Evolutionary conservation across 2,113 vertebrate species (phyloP), one percentile per base, ranked within the genome.

Genomic region (Anarrhichthys ocellatus): DNA sequence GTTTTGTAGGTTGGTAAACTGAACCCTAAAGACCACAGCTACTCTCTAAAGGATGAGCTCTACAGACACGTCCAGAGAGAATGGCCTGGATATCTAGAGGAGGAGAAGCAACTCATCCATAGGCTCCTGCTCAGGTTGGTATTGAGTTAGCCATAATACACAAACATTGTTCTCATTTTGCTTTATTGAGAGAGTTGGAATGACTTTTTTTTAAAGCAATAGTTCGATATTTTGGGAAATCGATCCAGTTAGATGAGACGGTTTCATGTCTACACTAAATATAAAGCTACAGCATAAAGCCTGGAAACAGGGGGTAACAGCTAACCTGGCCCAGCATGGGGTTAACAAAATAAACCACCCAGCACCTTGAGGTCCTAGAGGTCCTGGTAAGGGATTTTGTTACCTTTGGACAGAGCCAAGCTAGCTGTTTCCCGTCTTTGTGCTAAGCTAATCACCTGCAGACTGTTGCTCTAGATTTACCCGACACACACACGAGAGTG

Each of bases 1-100:
- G 9, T 67, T 73, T 91, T 91, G 54, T 90, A 97, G 97, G 95
- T 95, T n/a, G 89, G 89, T 17, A 95, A 95, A 82, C 87, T 94
- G 76, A 97, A 95, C 78, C 82, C 87, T 9, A 91, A 94, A 89
- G 95, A 96, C 83, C 93, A 92, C 82, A 96, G 94, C 87, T 96
- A 91, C 81, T 84, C 90, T 27, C 79, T 95, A 76, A 96, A 93
- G 87, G 95, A 96, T 77, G 94, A 94, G 17, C 81, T 93, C 65
- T 94, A 89, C 77, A 89, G 83, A 78, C 90, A 89, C 0, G 78
- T 94, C 2, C 94, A 91, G 63, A 94, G 80, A 78, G 92, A 96
- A 89, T 95, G 96, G 94, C 93, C 94, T 0, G 95, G 94, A 24
- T 94, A 95, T 64, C 17, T 77, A 9, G 95, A 94, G 70, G 96